phyloP scores from a whole-genome alignment of 2,113 vertebrate species.

The Periophthalmus modestus region DNA sequence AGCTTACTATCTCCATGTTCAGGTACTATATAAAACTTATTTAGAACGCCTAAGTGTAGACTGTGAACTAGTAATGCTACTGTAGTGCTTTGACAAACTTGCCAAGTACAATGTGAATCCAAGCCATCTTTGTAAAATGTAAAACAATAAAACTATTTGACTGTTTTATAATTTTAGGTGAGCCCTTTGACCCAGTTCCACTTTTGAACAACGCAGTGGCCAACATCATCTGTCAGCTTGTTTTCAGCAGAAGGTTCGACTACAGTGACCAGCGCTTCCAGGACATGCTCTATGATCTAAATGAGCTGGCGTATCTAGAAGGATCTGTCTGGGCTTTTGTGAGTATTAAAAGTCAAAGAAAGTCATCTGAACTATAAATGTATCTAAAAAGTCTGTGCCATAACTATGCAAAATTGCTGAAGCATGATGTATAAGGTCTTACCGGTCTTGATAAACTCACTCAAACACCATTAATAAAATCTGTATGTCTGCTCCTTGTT shows the following conservation, averaged over 20 bases:
- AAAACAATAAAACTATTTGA: neutral
- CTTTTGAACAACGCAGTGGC: conserved; percentile 83
- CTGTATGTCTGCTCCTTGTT: neutral
- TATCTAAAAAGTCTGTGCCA: neutral
- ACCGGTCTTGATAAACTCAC: too few species aligned
- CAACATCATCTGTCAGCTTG: conserved; percentile 86
- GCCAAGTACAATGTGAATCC: too few species aligned
- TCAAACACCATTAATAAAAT: too few species aligned
- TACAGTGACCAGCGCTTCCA: conserved; percentile 80
- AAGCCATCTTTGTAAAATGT: too few species aligned
- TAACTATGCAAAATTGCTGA: neutral
- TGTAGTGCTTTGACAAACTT: too few species aligned
- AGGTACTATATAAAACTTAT: too few species aligned
- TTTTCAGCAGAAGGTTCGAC: conserved; percentile 84
- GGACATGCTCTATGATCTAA: conserved; percentile 77
- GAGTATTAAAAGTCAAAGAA: conserved; percentile 24
- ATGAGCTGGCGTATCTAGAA: conserved; percentile 68
- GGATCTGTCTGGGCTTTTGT: conserved; percentile 78
- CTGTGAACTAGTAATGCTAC: too few species aligned
- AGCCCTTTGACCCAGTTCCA: conserved; percentile 81
- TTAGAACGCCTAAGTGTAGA: too few species aligned
- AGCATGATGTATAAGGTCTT: neutral
- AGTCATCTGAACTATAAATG: neutral
- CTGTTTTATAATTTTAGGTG: conserved; percentile 59
- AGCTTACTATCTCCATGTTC: too few species aligned